Evolutionary conservation across 2,113 vertebrate genomes (phyloP).

Genomic region (Eurystomus gularis): DNA sequence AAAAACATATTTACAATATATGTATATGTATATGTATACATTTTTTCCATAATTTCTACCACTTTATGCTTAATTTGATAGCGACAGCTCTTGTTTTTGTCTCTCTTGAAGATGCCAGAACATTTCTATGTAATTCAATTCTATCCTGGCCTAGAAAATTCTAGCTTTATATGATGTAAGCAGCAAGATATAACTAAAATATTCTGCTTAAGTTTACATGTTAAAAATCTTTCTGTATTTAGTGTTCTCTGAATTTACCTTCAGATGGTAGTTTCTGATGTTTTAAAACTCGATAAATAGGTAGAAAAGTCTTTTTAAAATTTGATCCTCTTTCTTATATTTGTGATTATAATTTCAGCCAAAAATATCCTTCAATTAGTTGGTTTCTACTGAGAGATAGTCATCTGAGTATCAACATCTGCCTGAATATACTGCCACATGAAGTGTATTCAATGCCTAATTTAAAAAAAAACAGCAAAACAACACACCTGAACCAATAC

Average conservation of each 20-base stretch:
- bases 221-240: not conserved
- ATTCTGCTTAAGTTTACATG: not conserved
- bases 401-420: not conserved
- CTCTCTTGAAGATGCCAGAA: not conserved
- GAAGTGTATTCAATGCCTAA: not conserved
- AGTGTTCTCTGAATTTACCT: not conserved
- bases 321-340: not conserved
- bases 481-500: not conserved
- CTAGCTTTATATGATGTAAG: not conserved
- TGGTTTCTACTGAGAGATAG: not conserved
- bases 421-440: not conserved
- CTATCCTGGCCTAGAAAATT: not conserved
- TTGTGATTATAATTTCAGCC: not conserved
- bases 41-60: not conserved
- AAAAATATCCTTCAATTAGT: not conserved
- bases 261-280: not conserved
- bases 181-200: not conserved
- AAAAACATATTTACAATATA: not conserved
- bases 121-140: not conserved
- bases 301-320: not conserved
- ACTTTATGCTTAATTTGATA: not conserved
- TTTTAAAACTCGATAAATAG: not conserved
- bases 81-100: not conserved
- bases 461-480: not conserved
- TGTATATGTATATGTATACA: not conserved